Conservation (phyloP, 2,888 invertebrate species). For the Calameuta filiformis region DNA sequence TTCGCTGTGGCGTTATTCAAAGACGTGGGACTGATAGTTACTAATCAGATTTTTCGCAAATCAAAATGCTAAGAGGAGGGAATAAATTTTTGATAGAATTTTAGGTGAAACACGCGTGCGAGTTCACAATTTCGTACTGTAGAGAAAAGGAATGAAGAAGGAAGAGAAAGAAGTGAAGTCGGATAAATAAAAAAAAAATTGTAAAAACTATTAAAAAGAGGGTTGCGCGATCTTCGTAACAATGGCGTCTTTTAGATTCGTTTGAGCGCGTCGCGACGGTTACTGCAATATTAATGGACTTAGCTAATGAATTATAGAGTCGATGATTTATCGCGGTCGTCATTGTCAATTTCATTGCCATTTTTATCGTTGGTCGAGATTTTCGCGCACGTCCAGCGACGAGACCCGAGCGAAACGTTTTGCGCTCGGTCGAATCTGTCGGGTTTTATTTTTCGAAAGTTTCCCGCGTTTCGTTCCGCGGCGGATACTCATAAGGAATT, state of each 20-base stretch:
- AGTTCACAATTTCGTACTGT: too few species aligned
- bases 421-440: not conserved
- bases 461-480: not conserved
- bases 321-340: conserved; percentile 26
- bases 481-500: not conserved
- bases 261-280: conserved; percentile 25
- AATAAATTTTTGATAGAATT: conserved; percentile 30
- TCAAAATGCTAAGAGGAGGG: conserved; percentile 33
- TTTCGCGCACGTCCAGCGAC: not conserved
- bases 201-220: too few species aligned
- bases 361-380: not conserved
- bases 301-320: conserved; percentile 45
- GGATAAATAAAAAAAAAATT: too few species aligned
- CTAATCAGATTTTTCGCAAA: conserved; percentile 30
- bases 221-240: too few species aligned
- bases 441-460: not conserved
- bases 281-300: conserved; percentile 47
- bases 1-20: too few species aligned
- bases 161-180: too few species aligned
- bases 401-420: not conserved
- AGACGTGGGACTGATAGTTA: not conserved
- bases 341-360: too few species aligned
- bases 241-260: conserved; percentile 1
- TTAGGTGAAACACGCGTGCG: conserved; percentile 13
- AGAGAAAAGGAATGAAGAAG: conserved; percentile 4